Base-by-base conservation (phyloP, 1,140 invertebrate species). In the Pantala flavescens region DNA sequence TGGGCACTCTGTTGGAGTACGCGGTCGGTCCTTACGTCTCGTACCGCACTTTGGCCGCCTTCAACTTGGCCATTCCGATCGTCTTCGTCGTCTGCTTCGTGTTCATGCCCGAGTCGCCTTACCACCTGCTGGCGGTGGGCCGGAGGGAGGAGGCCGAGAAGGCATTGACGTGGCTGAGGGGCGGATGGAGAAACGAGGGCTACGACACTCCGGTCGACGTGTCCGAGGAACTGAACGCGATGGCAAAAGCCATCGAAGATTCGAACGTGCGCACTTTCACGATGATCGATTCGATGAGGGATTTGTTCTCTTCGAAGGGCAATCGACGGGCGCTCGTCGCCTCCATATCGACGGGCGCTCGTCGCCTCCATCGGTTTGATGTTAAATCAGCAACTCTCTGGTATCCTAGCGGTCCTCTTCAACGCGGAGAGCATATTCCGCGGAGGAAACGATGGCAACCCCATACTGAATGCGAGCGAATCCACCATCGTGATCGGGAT, bases 1-100 rank as follows among this genome's bases (percentile, higher is more conserved):
- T 89, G 21, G 93, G 92, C 76, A 93, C 93, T 55, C 81, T 92
- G 0, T 82, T 89, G 23, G 85, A 88, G 0, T 93, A 93, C 78
- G 83, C 83, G 0, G 80, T 92, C 2, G 91, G 90, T 42, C 23
- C 71, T 1, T 72, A 19, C 23, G 71, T 42, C 14, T 72, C 71
- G 23, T 72, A 24, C 16, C 36, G n/a, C 36, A 24, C 23, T 19
- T 23, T 72, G 14, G 12, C 71, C 16, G 71, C 16, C n/a, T 5
- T 42, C 14, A 19, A 42, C 23, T 9, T 24, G 23, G 23, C 23
- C 16, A 19, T 72, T 9, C 71, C 71, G 19, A 72, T 72, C 71
- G 16, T 79, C 80, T 82, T 79, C 1, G 70, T 81, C 0, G 14
- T 81, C 14, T 71, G 77, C 12, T 79, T 84, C 71, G 75, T 77